Evolutionary conservation across 2,888 invertebrate genomes (phyloP).

Genomic region (Rhorus exstirpatorius): DNA sequence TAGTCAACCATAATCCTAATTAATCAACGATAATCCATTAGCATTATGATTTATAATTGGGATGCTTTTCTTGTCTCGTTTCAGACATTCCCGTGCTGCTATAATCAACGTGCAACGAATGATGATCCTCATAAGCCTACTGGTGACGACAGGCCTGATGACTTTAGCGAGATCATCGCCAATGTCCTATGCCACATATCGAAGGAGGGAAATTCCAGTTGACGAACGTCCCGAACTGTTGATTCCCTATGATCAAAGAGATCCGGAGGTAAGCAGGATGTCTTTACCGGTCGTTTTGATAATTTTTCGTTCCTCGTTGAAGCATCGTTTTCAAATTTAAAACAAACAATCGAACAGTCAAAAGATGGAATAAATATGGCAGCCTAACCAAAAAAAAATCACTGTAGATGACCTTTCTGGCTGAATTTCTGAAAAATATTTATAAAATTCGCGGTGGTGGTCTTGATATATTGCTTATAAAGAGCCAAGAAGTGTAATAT

Average conservation of each 20-base stretch:
- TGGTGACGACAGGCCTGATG: slow-evolving; percentile 79
- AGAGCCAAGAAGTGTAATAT: too few relatives aligned
- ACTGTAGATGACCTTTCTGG: too few relatives aligned
- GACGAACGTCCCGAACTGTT: slow-evolving; percentile 76
- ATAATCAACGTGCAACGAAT: slow-evolving; percentile 52
- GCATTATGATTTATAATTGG: too few relatives aligned
- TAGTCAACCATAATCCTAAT: too few relatives aligned
- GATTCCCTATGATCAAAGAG: slow-evolving; percentile 77
- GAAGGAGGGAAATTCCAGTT: slow-evolving; percentile 76
- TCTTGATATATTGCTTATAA: too few relatives aligned
- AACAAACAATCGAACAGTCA: too few relatives aligned
- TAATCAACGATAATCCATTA: too few relatives aligned
- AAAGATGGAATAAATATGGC: too few relatives aligned
- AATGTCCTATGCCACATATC: slow-evolving; percentile 77
- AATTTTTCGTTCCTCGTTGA: background rate
- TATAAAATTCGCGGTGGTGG: too few relatives aligned
- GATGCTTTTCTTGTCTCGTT: too few relatives aligned
- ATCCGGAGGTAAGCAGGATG: slow-evolving; percentile 76
- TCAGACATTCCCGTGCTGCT: slow-evolving; percentile 31
- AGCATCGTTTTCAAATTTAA: too few relatives aligned
- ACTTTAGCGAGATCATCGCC: slow-evolving; percentile 78
- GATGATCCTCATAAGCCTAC: slow-evolving; percentile 80
- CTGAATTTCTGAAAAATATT: background rate
- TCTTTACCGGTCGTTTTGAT: background rate
- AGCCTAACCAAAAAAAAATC: too few relatives aligned